Evolutionary conservation across 2,888 invertebrate species (phyloP), one percentile per base, ranked within the genome.

Genomic region (Hyalella azteca): DNA sequence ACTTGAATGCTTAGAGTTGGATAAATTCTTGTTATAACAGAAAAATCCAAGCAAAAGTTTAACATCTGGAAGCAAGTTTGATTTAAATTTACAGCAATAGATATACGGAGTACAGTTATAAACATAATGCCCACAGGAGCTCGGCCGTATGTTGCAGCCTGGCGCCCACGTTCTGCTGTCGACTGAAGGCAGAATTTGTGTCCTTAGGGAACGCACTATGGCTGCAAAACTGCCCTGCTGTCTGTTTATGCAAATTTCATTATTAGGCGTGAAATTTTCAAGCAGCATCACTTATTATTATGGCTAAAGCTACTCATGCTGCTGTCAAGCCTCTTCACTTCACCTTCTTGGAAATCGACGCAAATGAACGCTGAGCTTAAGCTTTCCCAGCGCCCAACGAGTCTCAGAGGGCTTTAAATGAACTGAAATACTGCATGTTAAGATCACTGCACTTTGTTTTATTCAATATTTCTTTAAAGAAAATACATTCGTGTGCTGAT

Each of bases 221-320:
- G 54, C 54, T 15, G 13, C 19, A 29, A 22, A 66, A 66, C 15
- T 66, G 66, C 66, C 7, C 66, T 36, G 19, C 73, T 80, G 80
- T 80, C 73, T 77, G 78, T 78, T 78, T 80, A 80, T 80, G 80
- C 78, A 78, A 80, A 80, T 80, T 78, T 80, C 80, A 80, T 80
- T 80, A 80, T 80, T 78, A 73, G 59, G 73, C 73, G 49, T 78
- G 78, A 78, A 66, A 66, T 66, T 66, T 66, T 66, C n/a, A n/a
- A 7, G 66, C 32, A n/a, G 66, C 66, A 66, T 66, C 66, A n/a
- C 66, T 66, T 66, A 66, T 66, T 66, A 66, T 66, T 66, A 66
- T 36, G 36, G 66, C 66, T 36, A n/a, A 54, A 66, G 36, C 36
- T 36, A 36, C 66, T 66, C 66, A 36, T 66, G 66, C 66, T 66